phyloP scores from a whole-genome alignment of 2,113 vertebrate species.

The Gymnogyps californianus region DNA sequence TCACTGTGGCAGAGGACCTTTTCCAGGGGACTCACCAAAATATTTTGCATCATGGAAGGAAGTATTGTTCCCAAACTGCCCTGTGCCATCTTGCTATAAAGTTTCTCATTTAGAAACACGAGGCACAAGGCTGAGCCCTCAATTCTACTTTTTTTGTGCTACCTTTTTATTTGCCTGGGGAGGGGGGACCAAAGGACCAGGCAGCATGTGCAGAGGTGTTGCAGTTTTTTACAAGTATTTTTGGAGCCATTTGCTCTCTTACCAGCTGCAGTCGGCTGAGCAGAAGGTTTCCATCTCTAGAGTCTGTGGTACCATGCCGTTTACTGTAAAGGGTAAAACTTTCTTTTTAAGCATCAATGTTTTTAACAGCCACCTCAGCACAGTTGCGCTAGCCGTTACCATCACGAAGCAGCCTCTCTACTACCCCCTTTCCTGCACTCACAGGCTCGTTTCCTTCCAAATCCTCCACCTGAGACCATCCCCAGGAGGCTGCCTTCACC shows the following conservation, averaged over 20 bases:
- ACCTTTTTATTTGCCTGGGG: neutral
- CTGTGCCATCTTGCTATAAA: neutral
- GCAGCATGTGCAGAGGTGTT: neutral
- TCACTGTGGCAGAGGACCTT: neutral
- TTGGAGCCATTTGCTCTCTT: neutral
- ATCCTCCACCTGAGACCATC: neutral
- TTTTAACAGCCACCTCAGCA: neutral
- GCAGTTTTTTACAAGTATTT: neutral
- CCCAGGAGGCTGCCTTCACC: neutral
- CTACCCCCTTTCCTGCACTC: neutral
- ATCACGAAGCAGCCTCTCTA: neutral
- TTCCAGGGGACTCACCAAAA: neutral
- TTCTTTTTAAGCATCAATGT: neutral
- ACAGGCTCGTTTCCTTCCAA: neutral
- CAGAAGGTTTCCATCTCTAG: neutral
- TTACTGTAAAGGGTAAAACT: neutral
- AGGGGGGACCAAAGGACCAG: neutral
- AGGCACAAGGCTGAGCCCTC: neutral
- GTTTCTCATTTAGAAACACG: neutral
- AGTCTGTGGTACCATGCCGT: fast-evolving
- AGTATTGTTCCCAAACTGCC: neutral
- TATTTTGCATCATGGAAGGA: neutral
- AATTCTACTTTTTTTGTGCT: neutral
- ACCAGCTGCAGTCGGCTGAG: neutral
- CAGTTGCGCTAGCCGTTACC: fast-evolving